Evolutionary conservation across 2,797 vertebrate species (phyloP).

Genomic region (Notoglanidium macrostoma): DNA sequence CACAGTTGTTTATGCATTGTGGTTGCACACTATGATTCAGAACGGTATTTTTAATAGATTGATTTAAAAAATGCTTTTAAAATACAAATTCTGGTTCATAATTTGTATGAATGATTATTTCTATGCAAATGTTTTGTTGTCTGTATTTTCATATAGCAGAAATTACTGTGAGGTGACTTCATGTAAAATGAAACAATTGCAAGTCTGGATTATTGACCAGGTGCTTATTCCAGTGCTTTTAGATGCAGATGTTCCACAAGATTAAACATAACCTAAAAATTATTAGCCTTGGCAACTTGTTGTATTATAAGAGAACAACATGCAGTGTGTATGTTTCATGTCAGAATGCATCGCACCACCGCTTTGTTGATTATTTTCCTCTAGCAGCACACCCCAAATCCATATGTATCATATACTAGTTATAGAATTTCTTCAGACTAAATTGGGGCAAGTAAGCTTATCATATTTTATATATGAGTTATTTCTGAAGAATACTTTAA

Average conservation of each 20-base stretch:
- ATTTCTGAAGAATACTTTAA: neutral
- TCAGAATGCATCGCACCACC: neutral
- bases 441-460: neutral
- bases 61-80: neutral
- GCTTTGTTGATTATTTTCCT: neutral
- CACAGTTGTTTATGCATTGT: neutral
- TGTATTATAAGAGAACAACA: neutral
- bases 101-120: neutral
- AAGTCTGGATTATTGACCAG: neutral
- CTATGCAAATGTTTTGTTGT: neutral
- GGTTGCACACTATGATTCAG: neutral
- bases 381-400: neutral
- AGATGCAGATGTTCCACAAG: neutral
- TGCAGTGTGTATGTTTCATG: neutral
- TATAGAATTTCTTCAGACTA: neutral
- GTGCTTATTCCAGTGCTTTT: neutral
- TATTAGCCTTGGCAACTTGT: neutral
- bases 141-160: neutral
- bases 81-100: neutral
- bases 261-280: neutral
- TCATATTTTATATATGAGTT: neutral
- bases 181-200: neutral
- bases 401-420: neutral
- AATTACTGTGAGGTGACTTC: neutral
- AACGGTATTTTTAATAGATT: neutral